Conservation (phyloP, 2,797 vertebrate genomes). For the Cuculus canorus region DNA sequence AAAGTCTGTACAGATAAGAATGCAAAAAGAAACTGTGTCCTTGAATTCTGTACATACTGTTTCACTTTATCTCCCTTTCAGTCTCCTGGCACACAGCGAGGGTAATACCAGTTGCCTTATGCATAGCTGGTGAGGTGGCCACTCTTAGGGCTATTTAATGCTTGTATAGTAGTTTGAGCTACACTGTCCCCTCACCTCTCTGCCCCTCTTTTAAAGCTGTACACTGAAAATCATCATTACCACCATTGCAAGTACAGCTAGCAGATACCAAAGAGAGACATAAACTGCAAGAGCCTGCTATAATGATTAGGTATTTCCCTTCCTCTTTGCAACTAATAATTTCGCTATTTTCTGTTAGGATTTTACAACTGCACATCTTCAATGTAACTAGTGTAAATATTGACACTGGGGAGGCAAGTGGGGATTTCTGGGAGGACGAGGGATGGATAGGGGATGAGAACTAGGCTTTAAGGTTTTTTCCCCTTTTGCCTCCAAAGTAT, state of each 20-base stretch:
- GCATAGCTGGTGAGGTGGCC: background rate
- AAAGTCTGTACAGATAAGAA: conserved; percentile 38
- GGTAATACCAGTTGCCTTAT: background rate
- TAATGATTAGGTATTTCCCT: background rate
- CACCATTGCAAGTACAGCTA: background rate
- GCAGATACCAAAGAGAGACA: background rate
- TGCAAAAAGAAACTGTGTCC: conserved; percentile 33
- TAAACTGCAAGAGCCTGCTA: background rate
- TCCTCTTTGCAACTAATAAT: background rate
- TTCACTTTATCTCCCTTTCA: background rate
- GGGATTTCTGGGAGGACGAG: conserved; percentile 20
- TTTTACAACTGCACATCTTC: background rate
- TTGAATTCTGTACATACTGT: conserved; percentile 22
- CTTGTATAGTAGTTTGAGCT: background rate
- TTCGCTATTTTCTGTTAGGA: background rate
- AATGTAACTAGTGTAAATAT: conserved; percentile 11
- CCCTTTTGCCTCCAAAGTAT: background rate
- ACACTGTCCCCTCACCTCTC: background rate
- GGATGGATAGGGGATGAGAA: background rate
- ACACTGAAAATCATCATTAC: background rate
- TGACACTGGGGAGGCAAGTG: background rate
- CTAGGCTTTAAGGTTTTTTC: background rate
- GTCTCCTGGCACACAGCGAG: background rate
- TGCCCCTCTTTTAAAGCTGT: background rate
- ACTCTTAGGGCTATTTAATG: background rate